Percentiles rank a stretch among this genome's conserved stretches.
These are phyloP conservation scores for Ophiodon elongatus DNA, from an alignment of 2,113 vertebrate genomes.

Conservation along the genomic window DNA sequence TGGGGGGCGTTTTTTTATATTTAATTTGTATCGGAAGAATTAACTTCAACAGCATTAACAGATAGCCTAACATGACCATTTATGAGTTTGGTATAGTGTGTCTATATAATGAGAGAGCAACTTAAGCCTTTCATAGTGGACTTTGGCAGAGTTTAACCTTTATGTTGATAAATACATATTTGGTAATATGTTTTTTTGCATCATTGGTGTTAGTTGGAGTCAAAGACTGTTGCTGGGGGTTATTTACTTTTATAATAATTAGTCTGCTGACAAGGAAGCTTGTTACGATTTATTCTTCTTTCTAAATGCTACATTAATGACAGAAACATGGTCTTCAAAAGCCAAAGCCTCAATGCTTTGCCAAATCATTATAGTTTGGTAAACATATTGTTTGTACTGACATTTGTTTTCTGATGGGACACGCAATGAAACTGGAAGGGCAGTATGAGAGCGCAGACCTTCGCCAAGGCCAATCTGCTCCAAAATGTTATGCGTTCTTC, in stretches of 20 bases:
- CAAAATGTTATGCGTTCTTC: too few species aligned
- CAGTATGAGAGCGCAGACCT: too few species aligned
- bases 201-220: not conserved
- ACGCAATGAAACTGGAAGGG: not conserved
- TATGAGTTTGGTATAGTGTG: not conserved
- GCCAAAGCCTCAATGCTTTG: not conserved
- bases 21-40: slow-evolving; percentile 12
- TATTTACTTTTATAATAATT: not conserved
- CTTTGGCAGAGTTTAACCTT: not conserved
- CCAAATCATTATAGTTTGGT: not conserved
- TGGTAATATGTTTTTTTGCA: not conserved
- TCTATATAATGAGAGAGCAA: not conserved
- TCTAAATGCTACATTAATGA: not conserved
- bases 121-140: not conserved
- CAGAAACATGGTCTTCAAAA: not conserved
- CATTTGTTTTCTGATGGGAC: not conserved
- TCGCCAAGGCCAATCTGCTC: too few species aligned
- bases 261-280: not conserved
- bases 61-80: not conserved
- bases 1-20: slow-evolving; percentile 5
- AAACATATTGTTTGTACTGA: not conserved
- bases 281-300: not conserved
- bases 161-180: not conserved
- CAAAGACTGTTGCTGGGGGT: not conserved
- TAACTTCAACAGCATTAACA: slow-evolving; percentile 1